phyloP scores from a whole-genome alignment of 2,113 vertebrate genomes.

The Sander vitreus region DNA sequence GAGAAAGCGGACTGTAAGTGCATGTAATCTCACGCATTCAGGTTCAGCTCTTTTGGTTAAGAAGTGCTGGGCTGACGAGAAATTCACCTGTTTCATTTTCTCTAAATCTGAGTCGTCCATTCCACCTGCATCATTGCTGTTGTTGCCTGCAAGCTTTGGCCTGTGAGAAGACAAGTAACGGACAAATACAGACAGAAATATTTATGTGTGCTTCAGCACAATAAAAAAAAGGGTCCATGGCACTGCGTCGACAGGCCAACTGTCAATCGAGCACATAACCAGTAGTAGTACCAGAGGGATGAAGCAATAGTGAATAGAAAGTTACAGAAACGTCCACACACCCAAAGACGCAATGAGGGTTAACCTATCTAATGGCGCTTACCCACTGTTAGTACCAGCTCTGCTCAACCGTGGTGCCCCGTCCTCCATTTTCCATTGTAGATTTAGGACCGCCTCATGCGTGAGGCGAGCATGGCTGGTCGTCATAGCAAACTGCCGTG shows the following conservation, averaged over 20 bases:
- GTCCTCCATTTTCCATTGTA: too few relatives aligned
- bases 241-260: conserved; percentile 14
- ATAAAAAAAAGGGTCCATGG: conserved; percentile 9
- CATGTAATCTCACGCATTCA: neutral
- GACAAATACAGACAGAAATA: conserved; percentile 16
- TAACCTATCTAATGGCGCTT: neutral
- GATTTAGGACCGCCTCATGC: too few relatives aligned
- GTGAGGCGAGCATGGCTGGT: too few relatives aligned
- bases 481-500: too few relatives aligned
- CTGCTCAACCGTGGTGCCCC: too few relatives aligned
- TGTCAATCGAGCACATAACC: conserved; percentile 11
- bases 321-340: conserved; percentile 17
- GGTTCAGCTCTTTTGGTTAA: neutral
- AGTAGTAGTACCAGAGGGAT: conserved; percentile 20
- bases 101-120: conserved; percentile 89
- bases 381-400: too few relatives aligned
- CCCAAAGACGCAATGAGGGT: conserved; percentile 6
- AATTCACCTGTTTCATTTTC: conserved; percentile 90
- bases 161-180: conserved; percentile 69
- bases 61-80: neutral
- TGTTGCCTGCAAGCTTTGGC: conserved; percentile 82
- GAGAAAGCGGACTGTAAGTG: neutral
- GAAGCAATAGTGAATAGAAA: conserved; percentile 13
- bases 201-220: neutral
- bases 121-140: conserved; percentile 76